Percentiles rank a stretch among this genome's conserved stretches.
These are phyloP conservation scores for Hermetia illucens DNA, from an alignment of 1,140 invertebrate species.

Conservation along the genomic window DNA sequence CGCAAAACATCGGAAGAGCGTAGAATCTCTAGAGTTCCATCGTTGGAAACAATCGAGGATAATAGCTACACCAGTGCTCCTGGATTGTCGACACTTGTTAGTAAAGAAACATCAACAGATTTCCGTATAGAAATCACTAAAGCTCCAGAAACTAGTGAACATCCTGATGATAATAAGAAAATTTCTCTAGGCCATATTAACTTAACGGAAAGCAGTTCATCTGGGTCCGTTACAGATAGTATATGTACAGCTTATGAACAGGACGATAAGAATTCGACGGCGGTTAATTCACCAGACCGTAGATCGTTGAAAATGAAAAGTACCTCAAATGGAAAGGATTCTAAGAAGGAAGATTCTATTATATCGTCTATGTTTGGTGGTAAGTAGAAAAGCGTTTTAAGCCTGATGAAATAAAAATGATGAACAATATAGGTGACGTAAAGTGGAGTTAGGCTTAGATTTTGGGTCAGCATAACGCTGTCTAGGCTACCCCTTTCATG, in stretches of 20 bases:
- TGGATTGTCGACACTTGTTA: not conserved
- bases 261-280: slow-evolving; percentile 10
- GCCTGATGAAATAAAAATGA: no score
- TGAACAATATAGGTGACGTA: no score
- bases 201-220: slow-evolving; percentile 46
- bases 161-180: slow-evolving; percentile 5
- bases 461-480: no score
- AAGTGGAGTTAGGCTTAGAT: no score
- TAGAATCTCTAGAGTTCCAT: slow-evolving; percentile 13
- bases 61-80: slow-evolving; percentile 1
- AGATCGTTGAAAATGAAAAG: no score
- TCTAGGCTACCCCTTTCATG: no score
- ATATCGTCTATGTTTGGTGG: slow-evolving; percentile 18
- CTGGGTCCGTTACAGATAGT: slow-evolving; percentile 45
- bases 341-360: slow-evolving; percentile 11
- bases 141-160: not conserved
- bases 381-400: slow-evolving; percentile 6
- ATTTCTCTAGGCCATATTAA: slow-evolving; percentile 5
- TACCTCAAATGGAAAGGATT: no score
- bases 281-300: no score
- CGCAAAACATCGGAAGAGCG: slow-evolving; percentile 24
- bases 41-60: slow-evolving; percentile 15
- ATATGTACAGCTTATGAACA: slow-evolving; percentile 45
- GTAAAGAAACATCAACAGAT: not conserved
- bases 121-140: not conserved